phyloP scores from a whole-genome alignment of 2,797 vertebrate genomes.

The Crenuchus spilurus region DNA sequence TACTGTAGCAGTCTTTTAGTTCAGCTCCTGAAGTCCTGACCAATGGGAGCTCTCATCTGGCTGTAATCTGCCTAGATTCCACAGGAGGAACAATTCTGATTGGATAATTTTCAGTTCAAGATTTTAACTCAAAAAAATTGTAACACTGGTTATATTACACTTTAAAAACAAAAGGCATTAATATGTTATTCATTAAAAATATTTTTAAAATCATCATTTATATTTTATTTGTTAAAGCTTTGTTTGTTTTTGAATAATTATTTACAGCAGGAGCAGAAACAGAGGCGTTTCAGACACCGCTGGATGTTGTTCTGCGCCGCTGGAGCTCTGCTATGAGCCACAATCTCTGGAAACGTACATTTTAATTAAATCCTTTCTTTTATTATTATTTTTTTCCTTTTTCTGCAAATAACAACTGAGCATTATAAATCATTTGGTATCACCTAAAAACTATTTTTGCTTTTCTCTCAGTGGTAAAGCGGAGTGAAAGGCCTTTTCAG shows the following conservation, averaged over 20 bases:
- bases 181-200: no score
- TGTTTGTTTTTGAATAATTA: slow-evolving; percentile 6
- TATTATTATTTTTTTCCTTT: background rate
- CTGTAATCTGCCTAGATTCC: no score
- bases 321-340: slow-evolving; percentile 92
- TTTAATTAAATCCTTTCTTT: slow-evolving; percentile 96
- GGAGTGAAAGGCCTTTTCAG: slow-evolving; percentile 98
- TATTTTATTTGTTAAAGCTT: no score
- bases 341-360: slow-evolving; percentile 94
- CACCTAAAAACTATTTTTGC: slow-evolving; percentile 95
- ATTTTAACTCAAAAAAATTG: no score
- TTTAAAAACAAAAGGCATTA: no score
- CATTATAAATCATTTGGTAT: slow-evolving; percentile 99
- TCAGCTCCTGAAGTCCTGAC: no score
- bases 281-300: slow-evolving; percentile 4
- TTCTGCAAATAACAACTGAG: slow-evolving; percentile 92
- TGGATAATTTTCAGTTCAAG: no score
- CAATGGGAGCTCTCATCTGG: no score
- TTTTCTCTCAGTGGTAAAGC: slow-evolving; percentile 96
- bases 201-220: no score
- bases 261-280: slow-evolving; percentile 4
- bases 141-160: no score
- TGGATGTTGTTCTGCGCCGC: slow-evolving; percentile 37
- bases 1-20: no score
- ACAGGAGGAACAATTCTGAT: no score